Evolutionary conservation across 2,113 vertebrate genomes (phyloP).

Genomic region (Alouatta palliata): DNA sequence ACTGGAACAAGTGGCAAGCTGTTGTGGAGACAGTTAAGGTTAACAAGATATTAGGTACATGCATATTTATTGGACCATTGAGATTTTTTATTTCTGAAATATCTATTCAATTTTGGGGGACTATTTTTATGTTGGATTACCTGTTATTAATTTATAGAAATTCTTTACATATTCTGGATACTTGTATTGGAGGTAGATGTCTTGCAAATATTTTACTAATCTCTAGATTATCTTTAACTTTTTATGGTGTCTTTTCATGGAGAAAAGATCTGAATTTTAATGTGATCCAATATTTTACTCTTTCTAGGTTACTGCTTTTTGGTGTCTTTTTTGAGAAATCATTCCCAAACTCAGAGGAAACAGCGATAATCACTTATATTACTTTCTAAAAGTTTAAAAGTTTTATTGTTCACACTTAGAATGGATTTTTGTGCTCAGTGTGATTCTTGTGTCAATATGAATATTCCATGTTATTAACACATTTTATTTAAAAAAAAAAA

Average conservation of each 20-base stretch:
- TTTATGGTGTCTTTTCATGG: neutral
- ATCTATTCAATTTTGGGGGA: neutral
- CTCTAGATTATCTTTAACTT: neutral
- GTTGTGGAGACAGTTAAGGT: neutral
- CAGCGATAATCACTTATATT: neutral
- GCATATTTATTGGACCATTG: neutral
- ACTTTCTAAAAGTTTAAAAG: neutral
- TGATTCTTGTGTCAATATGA: neutral
- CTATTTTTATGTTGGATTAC: neutral
- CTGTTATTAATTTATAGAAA: neutral
- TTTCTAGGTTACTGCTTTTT: neutral
- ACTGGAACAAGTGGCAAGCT: neutral
- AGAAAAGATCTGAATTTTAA: neutral
- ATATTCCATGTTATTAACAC: neutral
- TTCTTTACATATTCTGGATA: neutral
- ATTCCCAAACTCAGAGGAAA: neutral
- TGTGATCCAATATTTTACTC: neutral
- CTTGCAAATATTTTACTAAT: neutral
- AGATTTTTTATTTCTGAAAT: neutral
- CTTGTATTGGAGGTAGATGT: neutral
- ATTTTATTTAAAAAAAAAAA: neutral
- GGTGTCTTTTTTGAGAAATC: neutral
- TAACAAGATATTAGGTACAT: neutral
- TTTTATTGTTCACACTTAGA: constrained; percentile 8
- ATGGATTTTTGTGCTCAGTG: neutral